Percentiles rank a stretch among this genome's conserved stretches.
Evolutionary conservation across 2,888 invertebrate species (phyloP).

Genomic region (Geotrupes spiniger): DNA sequence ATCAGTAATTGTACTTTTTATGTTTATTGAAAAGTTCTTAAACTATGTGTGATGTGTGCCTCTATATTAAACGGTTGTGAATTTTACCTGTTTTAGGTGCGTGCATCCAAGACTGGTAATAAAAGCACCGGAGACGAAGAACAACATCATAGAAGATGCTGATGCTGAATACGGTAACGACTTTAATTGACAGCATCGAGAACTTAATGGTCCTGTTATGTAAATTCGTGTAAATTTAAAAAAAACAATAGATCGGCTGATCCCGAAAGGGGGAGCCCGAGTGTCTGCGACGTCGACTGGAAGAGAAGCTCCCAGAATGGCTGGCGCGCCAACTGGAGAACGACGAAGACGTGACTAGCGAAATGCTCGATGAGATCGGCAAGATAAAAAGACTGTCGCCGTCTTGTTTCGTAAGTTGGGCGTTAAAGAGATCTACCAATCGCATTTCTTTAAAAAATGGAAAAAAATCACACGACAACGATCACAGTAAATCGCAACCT

Average conservation of each 20-base stretch:
- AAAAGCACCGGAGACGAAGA: slow-evolving; percentile 93
- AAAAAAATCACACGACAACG: slow-evolving; percentile 72
- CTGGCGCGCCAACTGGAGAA: slow-evolving; percentile 81
- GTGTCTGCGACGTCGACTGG: slow-evolving; percentile 86
- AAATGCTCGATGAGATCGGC: slow-evolving; percentile 89
- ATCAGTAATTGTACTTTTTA: no score
- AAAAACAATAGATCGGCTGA: slow-evolving; percentile 70
- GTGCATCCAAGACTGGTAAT: no score
- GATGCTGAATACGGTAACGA: slow-evolving; percentile 82
- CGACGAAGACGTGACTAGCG: slow-evolving; percentile 92
- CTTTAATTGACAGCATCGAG: slow-evolving; percentile 85
- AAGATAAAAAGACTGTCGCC: slow-evolving; percentile 84
- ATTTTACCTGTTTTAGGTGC: no score
- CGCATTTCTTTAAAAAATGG: slow-evolving; percentile 3
- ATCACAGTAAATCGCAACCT: slow-evolving; percentile 81
- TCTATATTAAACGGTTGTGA: no score
- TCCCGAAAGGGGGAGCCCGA: slow-evolving; percentile 91
- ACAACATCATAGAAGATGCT: slow-evolving; percentile 92
- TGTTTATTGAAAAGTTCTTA: no score
- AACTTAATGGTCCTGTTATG: slow-evolving; percentile 91
- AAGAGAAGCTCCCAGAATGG: slow-evolving; percentile 87
- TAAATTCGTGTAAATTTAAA: slow-evolving; percentile 54
- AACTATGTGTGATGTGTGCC: no score
- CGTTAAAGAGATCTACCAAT: neutral
- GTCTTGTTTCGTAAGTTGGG: slow-evolving; percentile 81